These are phyloP conservation scores for Candoia aspera DNA, from an alignment of 2,113 vertebrate genomes.

Conservation along the genomic window DNA sequence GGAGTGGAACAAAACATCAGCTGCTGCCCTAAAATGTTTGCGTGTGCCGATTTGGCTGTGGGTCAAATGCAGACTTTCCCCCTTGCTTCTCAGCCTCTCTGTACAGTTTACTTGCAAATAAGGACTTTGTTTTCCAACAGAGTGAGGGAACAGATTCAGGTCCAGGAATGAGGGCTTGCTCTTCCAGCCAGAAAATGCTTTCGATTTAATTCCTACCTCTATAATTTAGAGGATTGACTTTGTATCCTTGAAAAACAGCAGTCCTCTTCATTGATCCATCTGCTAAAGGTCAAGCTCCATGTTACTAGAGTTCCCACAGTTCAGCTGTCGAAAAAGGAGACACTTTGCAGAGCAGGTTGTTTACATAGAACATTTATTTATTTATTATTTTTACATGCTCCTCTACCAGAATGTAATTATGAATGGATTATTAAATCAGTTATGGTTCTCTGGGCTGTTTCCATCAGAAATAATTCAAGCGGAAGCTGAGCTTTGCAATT, in stretches of 20 bases:
- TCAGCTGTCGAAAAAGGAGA: neutral
- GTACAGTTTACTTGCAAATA: conserved; percentile 45
- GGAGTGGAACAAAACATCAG: conserved; percentile 59
- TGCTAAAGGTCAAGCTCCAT: neutral
- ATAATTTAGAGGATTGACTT: neutral
- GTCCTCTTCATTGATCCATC: neutral
- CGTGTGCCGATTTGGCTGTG: conserved; percentile 54
- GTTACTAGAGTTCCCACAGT: neutral
- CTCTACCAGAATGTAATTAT: neutral
- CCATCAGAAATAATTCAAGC: neutral
- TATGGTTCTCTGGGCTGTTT: neutral
- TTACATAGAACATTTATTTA: neutral
- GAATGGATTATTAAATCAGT: neutral
- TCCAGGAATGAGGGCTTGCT: conserved; percentile 19
- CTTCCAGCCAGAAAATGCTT: conserved; percentile 8
- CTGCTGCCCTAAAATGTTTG: conserved; percentile 55
- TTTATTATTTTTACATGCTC: neutral
- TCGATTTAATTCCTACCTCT: neutral
- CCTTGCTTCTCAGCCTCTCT: conserved; percentile 43
- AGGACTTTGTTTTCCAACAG: conserved; percentile 40
- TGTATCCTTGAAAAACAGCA: conserved; percentile 18
- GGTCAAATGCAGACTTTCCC: conserved; percentile 53
- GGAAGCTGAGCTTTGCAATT: neutral
- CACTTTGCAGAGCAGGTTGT: neutral
- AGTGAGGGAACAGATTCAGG: neutral